Percentiles rank a stretch among this genome's conserved stretches.
Evolutionary conservation across 2,113 vertebrate species (phyloP).

Genomic region (Coregonus clupeaformis): DNA sequence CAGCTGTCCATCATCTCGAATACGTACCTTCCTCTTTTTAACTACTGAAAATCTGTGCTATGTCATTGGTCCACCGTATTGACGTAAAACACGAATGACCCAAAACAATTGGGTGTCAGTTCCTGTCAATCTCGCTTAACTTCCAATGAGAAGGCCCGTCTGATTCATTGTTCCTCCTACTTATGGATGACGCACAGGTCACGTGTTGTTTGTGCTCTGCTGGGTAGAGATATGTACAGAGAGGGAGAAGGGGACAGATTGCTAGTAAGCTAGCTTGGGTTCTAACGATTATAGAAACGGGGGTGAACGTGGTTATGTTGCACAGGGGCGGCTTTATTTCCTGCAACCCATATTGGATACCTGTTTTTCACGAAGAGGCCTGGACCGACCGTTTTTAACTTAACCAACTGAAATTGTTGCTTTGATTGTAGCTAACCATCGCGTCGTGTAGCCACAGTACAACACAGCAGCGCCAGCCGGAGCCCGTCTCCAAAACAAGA

Average conservation of each 20-base stretch:
- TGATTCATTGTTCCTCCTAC: conserved; percentile 41
- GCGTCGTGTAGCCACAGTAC: conserved; percentile 35
- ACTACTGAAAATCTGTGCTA: conserved; percentile 39
- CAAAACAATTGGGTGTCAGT: conserved; percentile 4
- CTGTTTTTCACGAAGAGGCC: conserved; percentile 35
- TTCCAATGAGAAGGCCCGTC: conserved; percentile 40
- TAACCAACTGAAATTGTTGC: no score
- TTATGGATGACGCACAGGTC: conserved; percentile 70
- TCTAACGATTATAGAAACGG: conserved; percentile 61
- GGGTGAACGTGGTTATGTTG: conserved; percentile 67
- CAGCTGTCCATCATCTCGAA: conserved; percentile 26
- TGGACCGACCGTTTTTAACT: no score
- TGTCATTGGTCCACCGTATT: conserved; percentile 50
- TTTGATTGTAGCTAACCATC: conserved; percentile 1
- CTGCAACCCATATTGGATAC: conserved; percentile 33
- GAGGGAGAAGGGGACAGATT: conserved; percentile 55
- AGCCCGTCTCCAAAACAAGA: conserved; percentile 67
- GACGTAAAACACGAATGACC: conserved; percentile 46
- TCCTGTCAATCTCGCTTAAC: neutral
- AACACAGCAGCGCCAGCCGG: conserved; percentile 40
- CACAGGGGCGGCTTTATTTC: conserved; percentile 58
- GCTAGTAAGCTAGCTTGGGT: conserved; percentile 66
- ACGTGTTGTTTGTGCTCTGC: conserved; percentile 88
- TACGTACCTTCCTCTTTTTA: conserved; percentile 45
- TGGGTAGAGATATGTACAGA: conserved; percentile 74